A percentile compares a stretch with the other conserved stretches of the same genome.
Conservation (phyloP, 2,113 vertebrate species). For the Harpagus bidentatus region DNA sequence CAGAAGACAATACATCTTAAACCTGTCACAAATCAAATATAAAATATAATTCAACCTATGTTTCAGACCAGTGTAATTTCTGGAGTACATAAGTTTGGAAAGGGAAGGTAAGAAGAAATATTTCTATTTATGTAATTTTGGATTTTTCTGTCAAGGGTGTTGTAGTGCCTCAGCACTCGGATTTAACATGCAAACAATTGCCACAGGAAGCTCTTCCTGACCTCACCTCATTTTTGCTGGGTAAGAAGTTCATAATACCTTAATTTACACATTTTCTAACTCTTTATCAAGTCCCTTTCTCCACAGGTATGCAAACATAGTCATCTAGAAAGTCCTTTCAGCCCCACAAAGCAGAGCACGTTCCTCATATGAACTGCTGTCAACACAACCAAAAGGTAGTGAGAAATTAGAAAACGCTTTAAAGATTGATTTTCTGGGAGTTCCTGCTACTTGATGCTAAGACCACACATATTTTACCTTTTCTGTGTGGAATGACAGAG, state of each 20-base stretch:
- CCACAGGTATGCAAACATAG: not conserved
- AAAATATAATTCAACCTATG: not conserved
- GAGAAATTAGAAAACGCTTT: not conserved
- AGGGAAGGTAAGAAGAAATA: not conserved
- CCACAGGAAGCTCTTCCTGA: not conserved
- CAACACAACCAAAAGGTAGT: not conserved
- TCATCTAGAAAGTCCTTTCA: not conserved
- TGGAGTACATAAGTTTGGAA: not conserved
- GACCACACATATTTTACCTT: not conserved
- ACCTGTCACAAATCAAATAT: not conserved
- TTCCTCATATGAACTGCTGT: not conserved
- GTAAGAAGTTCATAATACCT: not conserved
- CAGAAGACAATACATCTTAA: not conserved
- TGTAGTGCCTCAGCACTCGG: not conserved
- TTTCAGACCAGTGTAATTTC: not conserved
- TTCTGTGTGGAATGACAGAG: not conserved
- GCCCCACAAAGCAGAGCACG: not conserved
- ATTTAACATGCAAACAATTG: not conserved
- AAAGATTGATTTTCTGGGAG: not conserved
- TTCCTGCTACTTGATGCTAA: not conserved
- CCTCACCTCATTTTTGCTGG: not conserved
- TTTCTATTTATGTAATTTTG: not conserved
- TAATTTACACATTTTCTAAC: not conserved
- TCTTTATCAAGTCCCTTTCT: not conserved
- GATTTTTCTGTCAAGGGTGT: not conserved